These are phyloP conservation scores for Stegophylla sp. DNA, from an alignment of 2,888 invertebrate species.

Conservation along the genomic window DNA sequence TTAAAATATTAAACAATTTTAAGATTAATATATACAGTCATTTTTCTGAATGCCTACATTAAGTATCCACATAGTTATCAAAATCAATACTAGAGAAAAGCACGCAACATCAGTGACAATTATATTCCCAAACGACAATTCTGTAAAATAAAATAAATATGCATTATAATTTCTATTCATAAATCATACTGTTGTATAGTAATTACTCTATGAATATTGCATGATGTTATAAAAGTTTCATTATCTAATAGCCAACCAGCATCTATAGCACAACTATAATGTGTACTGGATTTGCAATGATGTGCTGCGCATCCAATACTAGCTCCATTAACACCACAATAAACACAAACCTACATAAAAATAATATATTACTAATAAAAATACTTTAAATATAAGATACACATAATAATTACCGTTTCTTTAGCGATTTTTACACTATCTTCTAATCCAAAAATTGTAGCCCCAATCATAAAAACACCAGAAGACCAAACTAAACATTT, in stretches of 20 bases:
- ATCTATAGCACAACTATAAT: constrained; percentile 66
- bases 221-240: constrained; percentile 69
- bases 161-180: neutral
- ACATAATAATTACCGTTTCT: constrained; percentile 62
- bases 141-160: constrained; percentile 27
- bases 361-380: neutral
- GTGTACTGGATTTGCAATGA: constrained; percentile 65
- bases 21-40: constrained; percentile 17
- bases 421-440: constrained; percentile 69
- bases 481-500: constrained; percentile 90
- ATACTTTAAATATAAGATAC: constrained; percentile 22
- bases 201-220: constrained; percentile 61
- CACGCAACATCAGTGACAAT: constrained; percentile 27
- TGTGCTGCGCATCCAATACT: constrained; percentile 66
- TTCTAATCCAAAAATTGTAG: constrained; percentile 74
- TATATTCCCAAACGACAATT: constrained; percentile 26
- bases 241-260: constrained; percentile 68
- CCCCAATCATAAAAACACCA: constrained; percentile 79
- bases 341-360: constrained; percentile 63
- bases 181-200: neutral
- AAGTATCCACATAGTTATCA: neutral
- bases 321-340: constrained; percentile 66
- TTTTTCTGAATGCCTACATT: neutral
- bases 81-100: neutral
- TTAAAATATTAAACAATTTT: constrained; percentile 12